Percentiles rank a stretch among this genome's conserved stretches.
Conservation (phyloP, 2,888 invertebrate species). For the Drosophila birchii region DNA sequence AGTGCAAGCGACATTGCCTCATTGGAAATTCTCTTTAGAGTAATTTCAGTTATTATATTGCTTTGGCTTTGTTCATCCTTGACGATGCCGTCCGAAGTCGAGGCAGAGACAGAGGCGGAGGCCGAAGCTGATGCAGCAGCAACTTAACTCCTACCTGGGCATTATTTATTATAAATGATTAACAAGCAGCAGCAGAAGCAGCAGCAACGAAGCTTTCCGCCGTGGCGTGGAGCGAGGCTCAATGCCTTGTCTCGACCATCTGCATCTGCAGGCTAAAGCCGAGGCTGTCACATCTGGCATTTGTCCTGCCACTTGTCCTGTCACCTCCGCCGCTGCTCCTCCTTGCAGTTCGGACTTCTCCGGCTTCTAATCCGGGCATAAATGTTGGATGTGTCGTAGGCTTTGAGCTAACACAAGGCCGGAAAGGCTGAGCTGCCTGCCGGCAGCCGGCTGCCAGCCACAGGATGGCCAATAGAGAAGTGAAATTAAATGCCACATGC, state of each 20-base stretch:
- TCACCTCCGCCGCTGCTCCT: slow-evolving; percentile 3
- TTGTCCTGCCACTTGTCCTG: slow-evolving; percentile 27
- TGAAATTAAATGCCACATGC: slow-evolving; percentile 45
- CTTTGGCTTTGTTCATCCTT: slow-evolving; percentile 67
- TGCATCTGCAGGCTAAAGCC: slow-evolving; percentile 1
- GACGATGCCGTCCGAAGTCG: neutral
- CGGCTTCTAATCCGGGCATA: slow-evolving; percentile 61
- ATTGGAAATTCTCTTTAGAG: slow-evolving; percentile 76
- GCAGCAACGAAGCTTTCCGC: slow-evolving; percentile 21
- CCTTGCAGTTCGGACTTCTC: neutral
- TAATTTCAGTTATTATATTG: slow-evolving; percentile 79
- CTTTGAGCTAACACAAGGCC: slow-evolving; percentile 54
- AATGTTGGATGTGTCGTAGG: slow-evolving; percentile 67
- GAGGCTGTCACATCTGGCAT: slow-evolving; percentile 34
- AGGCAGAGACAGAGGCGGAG: neutral
- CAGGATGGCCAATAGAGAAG: slow-evolving; percentile 24
- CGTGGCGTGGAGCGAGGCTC: neutral
- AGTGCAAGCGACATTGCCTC: slow-evolving; percentile 54
- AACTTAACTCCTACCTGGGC: slow-evolving; percentile 65
- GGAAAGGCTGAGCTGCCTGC: slow-evolving; percentile 35
- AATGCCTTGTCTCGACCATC: slow-evolving; percentile 15
- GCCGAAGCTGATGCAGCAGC: slow-evolving; percentile 49
- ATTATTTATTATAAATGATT: slow-evolving; percentile 79
- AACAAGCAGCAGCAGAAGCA: slow-evolving; percentile 61
- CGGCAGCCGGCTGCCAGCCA: slow-evolving; percentile 3